These are phyloP conservation scores for Catostylus mosaicus DNA, from an alignment of 30 jellyfish, hydroid and myxozoan genomes.

Conservation along the genomic window DNA sequence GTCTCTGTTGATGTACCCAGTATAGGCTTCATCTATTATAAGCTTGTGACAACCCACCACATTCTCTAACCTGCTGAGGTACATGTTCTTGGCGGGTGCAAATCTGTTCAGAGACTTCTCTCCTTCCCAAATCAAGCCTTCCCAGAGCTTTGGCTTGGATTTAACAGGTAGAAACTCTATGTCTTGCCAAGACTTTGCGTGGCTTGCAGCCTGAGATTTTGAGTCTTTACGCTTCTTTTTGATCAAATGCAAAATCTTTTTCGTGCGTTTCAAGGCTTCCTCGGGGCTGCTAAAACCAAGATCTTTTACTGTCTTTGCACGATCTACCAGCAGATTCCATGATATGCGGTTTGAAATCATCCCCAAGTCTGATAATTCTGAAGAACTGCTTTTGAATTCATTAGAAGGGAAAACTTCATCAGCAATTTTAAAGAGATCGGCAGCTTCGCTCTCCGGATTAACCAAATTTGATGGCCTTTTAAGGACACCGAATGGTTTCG, in stretches of 20 bases:
- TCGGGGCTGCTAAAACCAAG: background rate
- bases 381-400: background rate
- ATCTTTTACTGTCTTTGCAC: constrained; percentile 48
- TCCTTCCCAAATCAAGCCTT: constrained; percentile 33
- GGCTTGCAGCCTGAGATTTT: background rate
- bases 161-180: constrained; percentile 42
- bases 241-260: background rate
- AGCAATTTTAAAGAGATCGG: constrained; percentile 24
- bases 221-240: background rate
- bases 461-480: constrained; percentile 39
- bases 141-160: constrained; percentile 2
- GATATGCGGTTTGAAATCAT: constrained; percentile 40
- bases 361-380: constrained; percentile 36
- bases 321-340: constrained; percentile 44
- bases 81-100: background rate
- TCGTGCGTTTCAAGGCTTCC: background rate
- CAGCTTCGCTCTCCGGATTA: constrained; percentile 52
- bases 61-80: constrained; percentile 9
- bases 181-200: background rate
- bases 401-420: constrained; percentile 75
- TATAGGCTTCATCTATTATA: constrained; percentile 10
- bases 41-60: constrained; percentile 37
- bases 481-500: constrained; percentile 42
- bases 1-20: background rate
- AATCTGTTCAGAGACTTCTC: background rate